Conservation (phyloP, 2,113 vertebrate species). For the Piliocolobus tephrosceles region DNA sequence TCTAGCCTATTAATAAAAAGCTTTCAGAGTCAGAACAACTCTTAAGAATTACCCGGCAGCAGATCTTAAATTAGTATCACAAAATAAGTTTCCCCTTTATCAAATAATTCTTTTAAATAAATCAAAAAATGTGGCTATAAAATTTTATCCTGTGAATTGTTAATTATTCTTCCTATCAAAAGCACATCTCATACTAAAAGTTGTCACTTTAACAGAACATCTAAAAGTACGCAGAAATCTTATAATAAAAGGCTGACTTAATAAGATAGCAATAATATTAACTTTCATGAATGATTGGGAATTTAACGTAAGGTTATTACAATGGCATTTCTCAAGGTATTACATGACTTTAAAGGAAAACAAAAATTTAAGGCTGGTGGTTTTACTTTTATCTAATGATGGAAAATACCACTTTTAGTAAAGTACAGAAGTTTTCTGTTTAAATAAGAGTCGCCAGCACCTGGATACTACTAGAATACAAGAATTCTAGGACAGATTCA, state of each 20-base stretch:
- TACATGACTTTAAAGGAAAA: background rate
- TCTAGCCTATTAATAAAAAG: background rate
- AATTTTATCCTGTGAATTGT: background rate
- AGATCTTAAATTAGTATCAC: conserved; percentile 10
- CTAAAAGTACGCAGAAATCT: background rate
- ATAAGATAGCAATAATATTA: background rate
- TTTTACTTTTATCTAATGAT: background rate
- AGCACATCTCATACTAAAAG: background rate
- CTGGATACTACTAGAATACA: background rate
- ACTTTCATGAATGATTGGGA: background rate
- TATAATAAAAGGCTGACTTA: background rate
- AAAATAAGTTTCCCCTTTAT: background rate
- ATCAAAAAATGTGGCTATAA: background rate
- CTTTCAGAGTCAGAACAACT: conserved; percentile 10
- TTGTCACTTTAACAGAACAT: conserved; percentile 31
- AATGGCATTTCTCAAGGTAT: background rate
- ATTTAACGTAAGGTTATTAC: background rate
- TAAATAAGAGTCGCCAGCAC: background rate
- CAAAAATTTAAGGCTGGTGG: background rate
- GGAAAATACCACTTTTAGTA: background rate
- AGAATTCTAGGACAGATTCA: background rate
- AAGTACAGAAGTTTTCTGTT: background rate
- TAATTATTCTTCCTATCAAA: background rate
- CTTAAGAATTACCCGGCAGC: conserved; percentile 30
- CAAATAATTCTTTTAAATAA: conserved; percentile 28